A percentile compares a stretch with the other conserved stretches of the same genome.
Evolutionary conservation across 2,797 vertebrate species (phyloP).

Genomic region (Enteromius trimaculatus): DNA sequence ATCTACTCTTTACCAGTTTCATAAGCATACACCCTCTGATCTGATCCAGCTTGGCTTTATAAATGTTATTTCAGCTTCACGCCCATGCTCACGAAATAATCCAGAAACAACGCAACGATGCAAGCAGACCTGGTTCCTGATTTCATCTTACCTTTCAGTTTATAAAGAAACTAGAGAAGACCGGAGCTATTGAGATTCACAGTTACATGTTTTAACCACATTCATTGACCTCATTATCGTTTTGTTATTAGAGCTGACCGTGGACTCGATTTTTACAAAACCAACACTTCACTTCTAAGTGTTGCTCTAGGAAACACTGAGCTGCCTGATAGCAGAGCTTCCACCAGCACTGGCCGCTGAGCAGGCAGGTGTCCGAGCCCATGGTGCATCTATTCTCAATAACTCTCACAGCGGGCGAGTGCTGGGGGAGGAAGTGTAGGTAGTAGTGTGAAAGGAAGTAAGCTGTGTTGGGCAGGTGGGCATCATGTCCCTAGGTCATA

Average conservation of each 20-base stretch:
- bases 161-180: slow-evolving; percentile 22
- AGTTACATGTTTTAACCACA: slow-evolving; percentile 10
- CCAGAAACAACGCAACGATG: slow-evolving; percentile 25
- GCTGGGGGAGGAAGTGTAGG: slow-evolving; percentile 35
- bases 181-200: neutral
- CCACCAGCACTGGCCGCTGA: slow-evolving; percentile 21
- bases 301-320: slow-evolving; percentile 19
- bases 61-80: slow-evolving; percentile 30
- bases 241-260: slow-evolving; percentile 6
- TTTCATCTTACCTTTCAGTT: slow-evolving; percentile 19
- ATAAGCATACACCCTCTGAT: slow-evolving; percentile 21
- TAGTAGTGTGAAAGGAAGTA: slow-evolving; percentile 30
- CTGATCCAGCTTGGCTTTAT: slow-evolving; percentile 35
- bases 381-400: slow-evolving; percentile 45
- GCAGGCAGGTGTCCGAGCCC: slow-evolving; percentile 45
- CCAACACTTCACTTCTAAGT: neutral
- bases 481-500: neutral
- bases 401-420: slow-evolving; percentile 32
- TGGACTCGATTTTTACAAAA: neutral
- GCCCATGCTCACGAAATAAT: slow-evolving; percentile 7
- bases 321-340: slow-evolving; percentile 8
- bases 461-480: slow-evolving; percentile 33
- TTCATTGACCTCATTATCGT: neutral
- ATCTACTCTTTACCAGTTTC: slow-evolving; percentile 14
- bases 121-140: neutral